A percentile compares a stretch with the other conserved stretches of the same genome.
phyloP scores from a whole-genome alignment of 1,140 invertebrate species.

The Pseudomyrmex flavicornis region DNA sequence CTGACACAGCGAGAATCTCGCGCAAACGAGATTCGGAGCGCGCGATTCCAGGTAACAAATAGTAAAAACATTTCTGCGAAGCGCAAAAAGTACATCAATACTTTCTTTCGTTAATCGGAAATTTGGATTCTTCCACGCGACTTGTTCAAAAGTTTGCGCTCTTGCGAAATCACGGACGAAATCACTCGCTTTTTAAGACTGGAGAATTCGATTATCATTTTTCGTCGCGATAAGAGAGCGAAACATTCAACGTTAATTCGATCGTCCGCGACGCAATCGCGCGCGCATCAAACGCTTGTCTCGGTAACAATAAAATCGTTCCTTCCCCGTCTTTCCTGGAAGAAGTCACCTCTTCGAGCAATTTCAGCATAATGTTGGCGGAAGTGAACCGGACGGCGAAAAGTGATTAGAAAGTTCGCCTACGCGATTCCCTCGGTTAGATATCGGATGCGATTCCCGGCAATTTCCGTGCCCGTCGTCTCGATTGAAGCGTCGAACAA shows the following conservation, averaged over 20 bases:
- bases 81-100: not conserved
- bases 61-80: not conserved
- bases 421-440: slow-evolving; percentile 32
- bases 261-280: slow-evolving; percentile 26
- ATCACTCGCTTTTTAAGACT: no score
- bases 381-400: slow-evolving; percentile 53
- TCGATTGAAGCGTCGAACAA: slow-evolving; percentile 31
- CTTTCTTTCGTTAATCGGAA: not conserved
- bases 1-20: not conserved
- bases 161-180: not conserved
- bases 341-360: slow-evolving; percentile 24
- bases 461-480: slow-evolving; percentile 53
- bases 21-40: not conserved
- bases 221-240: no score
- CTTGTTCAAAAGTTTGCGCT: not conserved
- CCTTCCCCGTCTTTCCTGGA: not conserved
- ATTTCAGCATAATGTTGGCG: slow-evolving; percentile 61
- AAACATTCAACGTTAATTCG: no score
- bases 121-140: no score
- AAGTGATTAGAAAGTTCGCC: slow-evolving; percentile 65
- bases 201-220: no score
- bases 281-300: slow-evolving; percentile 13
- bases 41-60: not conserved
- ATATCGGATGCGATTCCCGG: slow-evolving; percentile 56
- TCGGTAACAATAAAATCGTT: slow-evolving; percentile 21